These are phyloP conservation scores for Colossoma macropomum DNA, from an alignment of 2,113 vertebrate genomes.

Conservation along the genomic window DNA sequence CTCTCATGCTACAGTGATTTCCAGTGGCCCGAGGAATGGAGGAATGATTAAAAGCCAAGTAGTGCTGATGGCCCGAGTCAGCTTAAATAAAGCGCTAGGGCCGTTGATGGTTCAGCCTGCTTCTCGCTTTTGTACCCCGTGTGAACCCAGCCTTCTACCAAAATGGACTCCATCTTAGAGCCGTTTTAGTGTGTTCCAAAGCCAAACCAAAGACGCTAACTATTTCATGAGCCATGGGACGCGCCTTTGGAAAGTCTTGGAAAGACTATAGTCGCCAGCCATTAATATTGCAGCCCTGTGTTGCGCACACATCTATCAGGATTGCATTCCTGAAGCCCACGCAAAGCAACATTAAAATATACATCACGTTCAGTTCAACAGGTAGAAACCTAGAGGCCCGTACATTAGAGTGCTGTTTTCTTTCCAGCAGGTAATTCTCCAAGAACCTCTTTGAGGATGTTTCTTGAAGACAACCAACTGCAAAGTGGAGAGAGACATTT, in stretches of 20 bases:
- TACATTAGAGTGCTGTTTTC: conserved; percentile 65
- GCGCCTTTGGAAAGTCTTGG: conserved; percentile 54
- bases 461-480: conserved; percentile 27
- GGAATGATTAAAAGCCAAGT: conserved; percentile 65
- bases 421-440: conserved; percentile 58
- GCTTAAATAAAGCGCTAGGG: conserved; percentile 48
- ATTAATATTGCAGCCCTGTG: conserved; percentile 78
- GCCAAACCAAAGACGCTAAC: conserved; percentile 63
- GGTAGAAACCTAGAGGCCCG: conserved; percentile 62
- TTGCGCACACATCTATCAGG: conserved; percentile 66
- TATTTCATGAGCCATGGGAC: conserved; percentile 65
- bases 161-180: conserved; percentile 52
- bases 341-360: conserved; percentile 68
- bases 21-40: conserved; percentile 38
- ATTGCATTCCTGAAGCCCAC: conserved; percentile 64
- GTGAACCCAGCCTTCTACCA: conserved; percentile 54
- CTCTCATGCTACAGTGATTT: conserved; percentile 53
- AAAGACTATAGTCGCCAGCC: conserved; percentile 53
- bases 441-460: conserved; percentile 44
- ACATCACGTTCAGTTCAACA: conserved; percentile 68
- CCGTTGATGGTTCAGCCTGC: conserved; percentile 37
- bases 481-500: conserved; percentile 57
- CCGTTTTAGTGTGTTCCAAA: conserved; percentile 55
- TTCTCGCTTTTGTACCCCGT: conserved; percentile 52
- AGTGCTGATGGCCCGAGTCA: conserved; percentile 46